These are phyloP conservation scores for silkworm (Bombyx mori) DNA, from an alignment of 1,140 invertebrate species.

Conservation along the genomic window DNA sequence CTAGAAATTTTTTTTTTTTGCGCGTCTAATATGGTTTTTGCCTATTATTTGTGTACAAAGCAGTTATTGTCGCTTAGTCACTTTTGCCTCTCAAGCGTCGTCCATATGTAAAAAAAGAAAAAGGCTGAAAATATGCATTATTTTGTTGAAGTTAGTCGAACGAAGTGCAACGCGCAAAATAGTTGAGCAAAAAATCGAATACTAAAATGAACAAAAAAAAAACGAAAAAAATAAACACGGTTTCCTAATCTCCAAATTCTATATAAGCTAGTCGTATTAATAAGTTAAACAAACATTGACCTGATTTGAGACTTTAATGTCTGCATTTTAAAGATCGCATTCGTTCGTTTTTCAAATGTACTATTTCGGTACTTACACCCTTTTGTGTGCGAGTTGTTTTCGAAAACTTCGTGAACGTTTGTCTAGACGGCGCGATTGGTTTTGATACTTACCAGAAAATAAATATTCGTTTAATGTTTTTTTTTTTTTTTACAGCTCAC, in stretches of 20 bases:
- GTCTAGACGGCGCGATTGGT: conserved; percentile 16
- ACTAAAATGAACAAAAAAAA: conserved; percentile 15
- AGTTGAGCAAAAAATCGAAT: too few relatives aligned
- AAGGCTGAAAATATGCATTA: too few relatives aligned
- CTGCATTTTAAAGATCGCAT: conserved; percentile 5
- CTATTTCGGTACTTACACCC: conserved; percentile 21
- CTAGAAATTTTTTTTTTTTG: too few relatives aligned
- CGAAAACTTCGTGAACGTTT: conserved; percentile 49
- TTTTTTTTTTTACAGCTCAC: too few relatives aligned
- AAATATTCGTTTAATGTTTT: too few relatives aligned
- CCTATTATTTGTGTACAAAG: too few relatives aligned
- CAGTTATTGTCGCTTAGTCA: too few relatives aligned
- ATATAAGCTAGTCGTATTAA: conserved; percentile 41
- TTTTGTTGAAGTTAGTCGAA: too few relatives aligned
- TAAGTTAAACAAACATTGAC: conserved; percentile 31
- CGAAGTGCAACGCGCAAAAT: too few relatives aligned
- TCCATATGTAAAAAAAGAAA: too few relatives aligned
- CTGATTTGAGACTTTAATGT: conserved; percentile 12
- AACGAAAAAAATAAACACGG: conserved; percentile 27
- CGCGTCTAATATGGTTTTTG: too few relatives aligned
- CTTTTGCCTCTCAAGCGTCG: too few relatives aligned
- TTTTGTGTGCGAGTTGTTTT: conserved; percentile 20
- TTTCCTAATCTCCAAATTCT: conserved; percentile 60
- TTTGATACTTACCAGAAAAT: conserved; percentile 32
- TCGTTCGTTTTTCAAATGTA: conserved; percentile 4